A percentile compares a stretch with the other conserved stretches of the same genome.
Evolutionary conservation across 2,888 invertebrate species (phyloP).

Genomic region (Drosophila meridiana): DNA sequence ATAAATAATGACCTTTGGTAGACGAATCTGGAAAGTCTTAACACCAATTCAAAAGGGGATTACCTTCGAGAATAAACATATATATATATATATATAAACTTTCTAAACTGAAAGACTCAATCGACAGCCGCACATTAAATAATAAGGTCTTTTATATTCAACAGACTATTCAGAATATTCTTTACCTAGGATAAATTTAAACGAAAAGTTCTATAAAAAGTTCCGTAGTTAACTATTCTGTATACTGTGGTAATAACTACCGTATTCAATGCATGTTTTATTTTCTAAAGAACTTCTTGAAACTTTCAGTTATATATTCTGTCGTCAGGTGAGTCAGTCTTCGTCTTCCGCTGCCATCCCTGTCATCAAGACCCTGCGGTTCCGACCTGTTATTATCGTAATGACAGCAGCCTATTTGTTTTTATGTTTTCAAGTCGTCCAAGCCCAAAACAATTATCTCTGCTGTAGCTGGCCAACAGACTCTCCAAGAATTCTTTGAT

Average conservation of each 20-base stretch:
- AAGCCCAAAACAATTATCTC: constrained; percentile 73
- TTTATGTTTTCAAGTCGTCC: constrained; percentile 72
- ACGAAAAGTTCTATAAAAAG: too few relatives aligned
- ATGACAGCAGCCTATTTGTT: constrained; percentile 83
- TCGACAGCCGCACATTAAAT: too few relatives aligned
- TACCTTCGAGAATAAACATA: too few relatives aligned
- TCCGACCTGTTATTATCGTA: constrained; percentile 82
- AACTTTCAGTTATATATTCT: constrained; percentile 55
- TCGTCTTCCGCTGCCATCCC: constrained; percentile 31
- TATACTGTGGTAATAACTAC: neutral
- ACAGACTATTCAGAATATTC: too few relatives aligned
- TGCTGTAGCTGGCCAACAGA: constrained; percentile 56
- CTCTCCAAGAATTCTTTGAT: constrained; percentile 53
- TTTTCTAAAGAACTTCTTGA: constrained; percentile 41
- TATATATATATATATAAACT: too few relatives aligned
- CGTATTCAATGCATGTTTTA: neutral
- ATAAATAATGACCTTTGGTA: too few relatives aligned
- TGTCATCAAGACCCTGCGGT: constrained; percentile 62
- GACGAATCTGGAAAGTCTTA: too few relatives aligned
- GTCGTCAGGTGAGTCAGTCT: constrained; percentile 55
- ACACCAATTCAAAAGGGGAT: too few relatives aligned
- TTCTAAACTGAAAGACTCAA: too few relatives aligned
- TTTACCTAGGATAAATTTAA: too few relatives aligned
- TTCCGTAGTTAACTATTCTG: neutral
- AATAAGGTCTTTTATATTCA: too few relatives aligned